Conservation (phyloP, 1,140 invertebrate species). For the Argopecten irradians region DNA sequence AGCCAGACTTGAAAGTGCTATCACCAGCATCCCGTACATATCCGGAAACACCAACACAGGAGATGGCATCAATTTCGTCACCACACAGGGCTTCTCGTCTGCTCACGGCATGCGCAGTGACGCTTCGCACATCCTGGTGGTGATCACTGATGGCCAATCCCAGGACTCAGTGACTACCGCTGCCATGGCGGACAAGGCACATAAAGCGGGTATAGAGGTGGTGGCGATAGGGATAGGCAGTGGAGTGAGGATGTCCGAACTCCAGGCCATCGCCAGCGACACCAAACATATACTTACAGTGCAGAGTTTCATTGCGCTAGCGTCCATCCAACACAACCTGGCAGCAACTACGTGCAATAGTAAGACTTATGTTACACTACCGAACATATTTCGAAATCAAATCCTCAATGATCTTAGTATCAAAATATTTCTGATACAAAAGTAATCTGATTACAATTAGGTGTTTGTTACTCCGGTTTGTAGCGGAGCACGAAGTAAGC, state of each 20-base stretch:
- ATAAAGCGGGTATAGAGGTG: conserved; percentile 43
- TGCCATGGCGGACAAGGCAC: conserved; percentile 35
- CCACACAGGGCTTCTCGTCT: conserved; percentile 47
- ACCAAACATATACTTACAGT: conserved; percentile 51
- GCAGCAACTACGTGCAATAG: conserved; percentile 44
- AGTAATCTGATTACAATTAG: too few species aligned
- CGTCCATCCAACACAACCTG: conserved; percentile 45
- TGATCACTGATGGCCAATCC: conserved; percentile 65
- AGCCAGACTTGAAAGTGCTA: conserved; percentile 29
- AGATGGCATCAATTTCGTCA: conserved; percentile 45
- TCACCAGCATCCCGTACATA: conserved; percentile 13
- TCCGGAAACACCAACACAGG: conserved; percentile 56
- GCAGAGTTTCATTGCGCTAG: conserved; percentile 47
- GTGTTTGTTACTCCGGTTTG: too few species aligned
- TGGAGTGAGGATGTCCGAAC: conserved; percentile 47
- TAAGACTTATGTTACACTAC: background rate
- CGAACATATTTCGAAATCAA: too few species aligned
- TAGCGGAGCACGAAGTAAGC: too few species aligned
- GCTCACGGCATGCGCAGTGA: conserved; percentile 51
- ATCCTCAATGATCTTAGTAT: too few species aligned
- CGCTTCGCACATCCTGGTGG: conserved; percentile 56
- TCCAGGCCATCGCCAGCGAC: conserved; percentile 55
- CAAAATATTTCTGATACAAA: too few species aligned
- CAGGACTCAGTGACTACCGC: conserved; percentile 40
- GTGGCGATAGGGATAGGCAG: conserved; percentile 60